Percentiles rank a stretch among this genome's conserved stretches.
phyloP scores from a whole-genome alignment of 2,113 vertebrate species.

The Anseranas semipalmata region DNA sequence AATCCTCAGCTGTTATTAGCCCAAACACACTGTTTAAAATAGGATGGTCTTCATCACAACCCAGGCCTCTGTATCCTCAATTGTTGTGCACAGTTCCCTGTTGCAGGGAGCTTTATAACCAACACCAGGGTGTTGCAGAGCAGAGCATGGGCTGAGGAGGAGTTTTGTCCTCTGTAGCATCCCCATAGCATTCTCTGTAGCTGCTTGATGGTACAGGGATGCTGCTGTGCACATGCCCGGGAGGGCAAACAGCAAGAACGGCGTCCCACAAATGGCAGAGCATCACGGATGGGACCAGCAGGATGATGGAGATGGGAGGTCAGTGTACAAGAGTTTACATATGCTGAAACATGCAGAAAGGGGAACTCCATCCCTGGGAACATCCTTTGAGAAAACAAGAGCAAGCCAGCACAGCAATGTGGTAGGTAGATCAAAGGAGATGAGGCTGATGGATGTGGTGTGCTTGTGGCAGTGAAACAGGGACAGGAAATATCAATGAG shows the following conservation, averaged over 20 bases:
- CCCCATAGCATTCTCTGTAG: too few species aligned
- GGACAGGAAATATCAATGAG: neutral
- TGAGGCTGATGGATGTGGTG: neutral
- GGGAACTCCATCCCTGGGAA: neutral
- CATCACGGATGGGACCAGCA: neutral
- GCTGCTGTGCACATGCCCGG: rapidly evolving
- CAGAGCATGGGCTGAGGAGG: neutral
- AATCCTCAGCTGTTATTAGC: neutral
- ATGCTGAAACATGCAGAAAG: neutral
- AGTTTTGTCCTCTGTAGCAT: neutral
- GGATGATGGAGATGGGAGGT: neutral
- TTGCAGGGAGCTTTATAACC: neutral
- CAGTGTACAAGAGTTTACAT: neutral
- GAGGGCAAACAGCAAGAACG: neutral
- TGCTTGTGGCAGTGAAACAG: neutral
- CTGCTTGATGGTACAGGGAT: rapidly evolving
- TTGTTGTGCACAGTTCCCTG: neutral
- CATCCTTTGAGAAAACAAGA: neutral
- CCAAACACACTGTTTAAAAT: neutral
- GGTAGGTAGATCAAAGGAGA: neutral
- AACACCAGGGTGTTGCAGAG: neutral
- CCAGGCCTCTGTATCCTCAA: neutral
- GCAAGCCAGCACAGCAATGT: neutral
- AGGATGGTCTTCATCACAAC: neutral
- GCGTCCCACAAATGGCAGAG: neutral